Percentiles rank a stretch among this genome's conserved stretches.
Evolutionary conservation across 1,140 invertebrate genomes (phyloP).

Genomic region (Epicauta chinensis): DNA sequence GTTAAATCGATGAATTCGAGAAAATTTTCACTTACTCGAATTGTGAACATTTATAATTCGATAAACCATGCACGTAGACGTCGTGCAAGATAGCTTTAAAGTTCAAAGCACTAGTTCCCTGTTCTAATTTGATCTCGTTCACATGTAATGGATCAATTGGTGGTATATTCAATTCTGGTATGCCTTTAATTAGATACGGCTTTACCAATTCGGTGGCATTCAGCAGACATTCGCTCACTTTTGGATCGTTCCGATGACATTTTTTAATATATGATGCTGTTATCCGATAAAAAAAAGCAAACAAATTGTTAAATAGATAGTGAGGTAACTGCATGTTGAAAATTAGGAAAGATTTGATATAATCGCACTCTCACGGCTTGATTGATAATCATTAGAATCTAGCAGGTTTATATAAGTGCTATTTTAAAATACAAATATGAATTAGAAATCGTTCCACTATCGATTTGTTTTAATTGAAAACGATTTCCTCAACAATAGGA

Average conservation of each 20-base stretch:
- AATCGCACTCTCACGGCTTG: too few species aligned
- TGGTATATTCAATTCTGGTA: constrained; percentile 58
- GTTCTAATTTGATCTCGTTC: constrained; percentile 54
- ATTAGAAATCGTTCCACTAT: too few species aligned
- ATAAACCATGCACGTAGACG: constrained; percentile 53
- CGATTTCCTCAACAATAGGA: too few species aligned
- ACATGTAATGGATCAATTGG: constrained; percentile 57
- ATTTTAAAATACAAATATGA: too few species aligned
- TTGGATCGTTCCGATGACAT: constrained; percentile 54
- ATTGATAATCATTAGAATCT: too few species aligned
- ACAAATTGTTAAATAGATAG: too few species aligned
- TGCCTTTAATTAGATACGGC: constrained; percentile 54
- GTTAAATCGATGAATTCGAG: background rate
- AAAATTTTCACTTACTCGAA: constrained; percentile 7
- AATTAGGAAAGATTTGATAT: too few species aligned
- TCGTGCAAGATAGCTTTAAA: constrained; percentile 61
- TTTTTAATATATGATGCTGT: constrained; percentile 54
- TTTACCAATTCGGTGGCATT: constrained; percentile 52
- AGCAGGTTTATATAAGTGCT: too few species aligned
- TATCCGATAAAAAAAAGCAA: too few species aligned
- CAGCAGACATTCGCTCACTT: constrained; percentile 54
- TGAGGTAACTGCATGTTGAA: too few species aligned
- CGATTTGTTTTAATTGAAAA: too few species aligned
- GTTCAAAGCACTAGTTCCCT: constrained; percentile 54
- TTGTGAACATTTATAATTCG: constrained; percentile 26